These are phyloP conservation scores for Linyphia triangularis DNA, from an alignment of 2,888 invertebrate genomes.

Conservation along the genomic window DNA sequence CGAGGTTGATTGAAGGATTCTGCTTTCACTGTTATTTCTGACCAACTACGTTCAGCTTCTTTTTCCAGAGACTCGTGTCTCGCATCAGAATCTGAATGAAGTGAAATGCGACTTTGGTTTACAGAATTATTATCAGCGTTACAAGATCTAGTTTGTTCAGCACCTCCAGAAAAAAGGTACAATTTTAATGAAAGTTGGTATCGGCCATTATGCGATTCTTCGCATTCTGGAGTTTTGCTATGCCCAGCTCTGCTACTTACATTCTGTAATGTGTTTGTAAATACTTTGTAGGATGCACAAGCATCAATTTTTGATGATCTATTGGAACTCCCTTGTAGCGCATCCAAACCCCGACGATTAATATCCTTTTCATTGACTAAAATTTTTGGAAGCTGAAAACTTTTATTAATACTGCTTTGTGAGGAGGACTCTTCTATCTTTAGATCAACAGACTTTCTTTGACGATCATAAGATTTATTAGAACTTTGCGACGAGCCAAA, in stretches of 20 bases:
- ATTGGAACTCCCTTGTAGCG: neutral
- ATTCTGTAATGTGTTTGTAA: conserved; percentile 4
- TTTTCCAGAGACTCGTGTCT: neutral
- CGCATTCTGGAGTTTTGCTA: neutral
- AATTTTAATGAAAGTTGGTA: neutral
- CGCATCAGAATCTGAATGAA: neutral
- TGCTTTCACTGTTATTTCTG: conserved; percentile 35
- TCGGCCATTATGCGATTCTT: neutral
- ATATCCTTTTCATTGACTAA: neutral
- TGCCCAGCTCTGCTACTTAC: too few species aligned
- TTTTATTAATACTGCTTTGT: neutral
- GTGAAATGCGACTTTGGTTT: neutral
- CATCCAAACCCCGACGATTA: neutral
- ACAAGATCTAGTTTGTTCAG: neutral
- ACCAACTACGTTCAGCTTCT: conserved; percentile 43
- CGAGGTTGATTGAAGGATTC: conserved; percentile 25
- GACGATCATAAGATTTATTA: neutral
- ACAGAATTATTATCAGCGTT: too few species aligned
- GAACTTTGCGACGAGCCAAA: too few species aligned
- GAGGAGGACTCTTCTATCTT: neutral
- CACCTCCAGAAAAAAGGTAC: neutral
- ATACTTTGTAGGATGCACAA: neutral
- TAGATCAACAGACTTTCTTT: neutral
- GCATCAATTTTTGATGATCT: neutral
- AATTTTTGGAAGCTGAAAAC: neutral